Percentiles rank a stretch among this genome's conserved stretches.
phyloP scores from a whole-genome alignment of 1,140 invertebrate genomes.

The Macrobrachium rosenbergii region DNA sequence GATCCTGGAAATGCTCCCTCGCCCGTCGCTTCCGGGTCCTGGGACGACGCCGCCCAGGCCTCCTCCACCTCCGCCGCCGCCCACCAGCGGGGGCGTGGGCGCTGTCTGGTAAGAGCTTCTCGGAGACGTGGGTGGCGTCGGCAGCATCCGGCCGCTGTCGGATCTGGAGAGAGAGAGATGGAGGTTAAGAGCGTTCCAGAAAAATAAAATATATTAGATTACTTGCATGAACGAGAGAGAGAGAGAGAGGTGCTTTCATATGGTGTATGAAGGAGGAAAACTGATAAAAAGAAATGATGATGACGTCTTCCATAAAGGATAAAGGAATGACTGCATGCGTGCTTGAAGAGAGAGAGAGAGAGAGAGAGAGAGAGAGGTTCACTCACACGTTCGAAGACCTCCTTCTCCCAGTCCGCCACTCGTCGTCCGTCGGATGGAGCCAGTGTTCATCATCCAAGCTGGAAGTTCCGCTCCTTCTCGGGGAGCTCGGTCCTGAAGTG shows the following conservation, averaged over 20 bases:
- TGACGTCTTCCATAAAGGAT: too few species aligned
- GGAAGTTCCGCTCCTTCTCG: conserved; percentile 28
- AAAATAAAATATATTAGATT: not conserved
- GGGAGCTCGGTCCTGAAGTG: not conserved
- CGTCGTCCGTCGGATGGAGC: conserved; percentile 61
- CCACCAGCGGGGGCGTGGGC: conserved; percentile 33
- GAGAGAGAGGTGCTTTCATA: not conserved
- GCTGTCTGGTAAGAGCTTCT: conserved; percentile 66
- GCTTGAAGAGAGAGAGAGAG: not conserved
- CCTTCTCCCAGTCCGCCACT: conserved; percentile 59
- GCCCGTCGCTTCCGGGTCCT: too few species aligned
- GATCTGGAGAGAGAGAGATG: conserved; percentile 43
- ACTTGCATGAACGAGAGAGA: not conserved
- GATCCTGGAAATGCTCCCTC: conserved; percentile 34
- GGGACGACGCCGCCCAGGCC: not conserved
- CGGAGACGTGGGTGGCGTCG: conserved; percentile 72
- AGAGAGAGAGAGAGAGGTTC: conserved; percentile 2
- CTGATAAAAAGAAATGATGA: too few species aligned
- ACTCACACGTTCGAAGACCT: conserved; percentile 65
- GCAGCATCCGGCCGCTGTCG: conserved; percentile 68
- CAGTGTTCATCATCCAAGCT: conserved; percentile 65
- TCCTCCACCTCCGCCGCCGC: conserved; percentile 25
- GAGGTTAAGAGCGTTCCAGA: not conserved
- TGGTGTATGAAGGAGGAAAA: too few species aligned
- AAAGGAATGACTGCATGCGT: too few species aligned